A percentile compares a stretch with the other conserved stretches of the same genome.
phyloP scores from a whole-genome alignment of 1,140 invertebrate genomes.

The Drosophila eugracilis region DNA sequence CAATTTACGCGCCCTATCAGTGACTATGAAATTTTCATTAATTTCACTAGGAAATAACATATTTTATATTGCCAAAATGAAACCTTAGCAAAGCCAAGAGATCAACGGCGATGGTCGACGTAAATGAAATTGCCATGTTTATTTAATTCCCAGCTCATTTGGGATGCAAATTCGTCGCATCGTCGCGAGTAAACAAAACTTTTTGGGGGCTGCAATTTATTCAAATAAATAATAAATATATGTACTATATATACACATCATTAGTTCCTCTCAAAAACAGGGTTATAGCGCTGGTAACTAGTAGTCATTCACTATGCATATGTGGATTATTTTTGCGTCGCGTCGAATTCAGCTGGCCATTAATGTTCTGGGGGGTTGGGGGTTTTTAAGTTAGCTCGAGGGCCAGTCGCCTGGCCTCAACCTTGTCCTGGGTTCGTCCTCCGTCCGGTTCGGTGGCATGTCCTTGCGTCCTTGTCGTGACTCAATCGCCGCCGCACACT shows the following conservation, averaged over 20 bases:
- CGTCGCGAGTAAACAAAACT: constrained; percentile 5
- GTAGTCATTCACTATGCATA: constrained; percentile 39
- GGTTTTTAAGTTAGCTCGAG: constrained; percentile 32
- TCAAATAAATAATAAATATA: constrained; percentile 38
- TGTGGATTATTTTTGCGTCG: constrained; percentile 39
- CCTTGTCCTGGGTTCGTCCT: constrained; percentile 49
- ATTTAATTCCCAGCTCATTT: constrained; percentile 36
- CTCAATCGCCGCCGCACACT: constrained; percentile 73
- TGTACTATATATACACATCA: constrained; percentile 44
- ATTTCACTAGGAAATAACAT: constrained; percentile 13
- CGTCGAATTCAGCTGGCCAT: constrained; percentile 42
- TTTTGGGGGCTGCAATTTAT: constrained; percentile 48
- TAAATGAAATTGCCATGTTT: constrained; percentile 38
- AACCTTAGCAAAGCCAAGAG: background rate
- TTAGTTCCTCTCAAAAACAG: constrained; percentile 49
- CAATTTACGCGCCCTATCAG: constrained; percentile 39
- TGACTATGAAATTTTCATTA: constrained; percentile 51
- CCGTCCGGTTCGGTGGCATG: constrained; percentile 26
- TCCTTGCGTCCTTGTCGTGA: constrained; percentile 59
- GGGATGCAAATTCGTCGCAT: constrained; percentile 25
- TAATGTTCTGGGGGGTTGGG: constrained; percentile 3
- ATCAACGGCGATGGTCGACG: background rate
- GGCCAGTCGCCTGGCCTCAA: constrained; percentile 48
- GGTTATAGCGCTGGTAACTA: constrained; percentile 33
- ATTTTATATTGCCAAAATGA: constrained; percentile 1